A percentile compares a stretch with the other conserved stretches of the same genome.
Evolutionary conservation across 2,797 vertebrate genomes (phyloP).

Genomic region (Enteromius paludinosus): DNA sequence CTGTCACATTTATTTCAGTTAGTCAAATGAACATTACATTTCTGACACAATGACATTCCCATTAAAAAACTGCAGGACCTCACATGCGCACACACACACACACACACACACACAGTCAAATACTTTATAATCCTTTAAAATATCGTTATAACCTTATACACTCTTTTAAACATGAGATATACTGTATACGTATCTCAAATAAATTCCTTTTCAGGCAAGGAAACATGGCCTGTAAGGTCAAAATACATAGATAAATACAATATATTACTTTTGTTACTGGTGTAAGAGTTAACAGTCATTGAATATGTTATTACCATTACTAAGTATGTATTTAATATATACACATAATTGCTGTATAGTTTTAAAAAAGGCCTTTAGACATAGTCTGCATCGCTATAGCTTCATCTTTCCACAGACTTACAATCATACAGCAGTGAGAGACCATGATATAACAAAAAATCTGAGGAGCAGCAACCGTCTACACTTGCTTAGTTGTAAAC

Average conservation of each 20-base stretch:
- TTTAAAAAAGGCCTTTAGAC: slow-evolving; percentile 58
- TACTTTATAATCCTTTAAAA: slow-evolving; percentile 25
- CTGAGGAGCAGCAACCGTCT: slow-evolving; percentile 29
- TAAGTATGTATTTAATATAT: slow-evolving; percentile 71
- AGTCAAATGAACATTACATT: slow-evolving; percentile 1
- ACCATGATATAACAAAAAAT: slow-evolving; percentile 1
- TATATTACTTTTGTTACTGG: slow-evolving; percentile 63
- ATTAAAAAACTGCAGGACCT: slow-evolving; percentile 67
- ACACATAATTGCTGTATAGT: slow-evolving; percentile 65
- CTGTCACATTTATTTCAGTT: slow-evolving; percentile 37
- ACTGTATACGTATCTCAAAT: slow-evolving; percentile 25
- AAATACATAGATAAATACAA: slow-evolving; percentile 68
- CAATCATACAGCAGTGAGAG: slow-evolving; percentile 70
- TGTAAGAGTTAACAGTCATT: slow-evolving; percentile 82
- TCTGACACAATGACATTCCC: slow-evolving; percentile 57
- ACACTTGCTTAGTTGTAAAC: slow-evolving; percentile 64
- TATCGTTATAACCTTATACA: slow-evolving; percentile 26
- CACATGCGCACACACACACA: neutral
- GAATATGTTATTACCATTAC: slow-evolving; percentile 69
- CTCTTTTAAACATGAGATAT: slow-evolving; percentile 27
- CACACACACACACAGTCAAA: neutral
- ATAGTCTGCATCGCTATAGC: slow-evolving; percentile 30
- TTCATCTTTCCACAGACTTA: slow-evolving; percentile 67
- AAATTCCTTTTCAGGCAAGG: slow-evolving; percentile 31
- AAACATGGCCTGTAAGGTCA: slow-evolving; percentile 39